Base-by-base conservation (phyloP, 2,797 vertebrate genomes). In the Streptopelia turtur region DNA sequence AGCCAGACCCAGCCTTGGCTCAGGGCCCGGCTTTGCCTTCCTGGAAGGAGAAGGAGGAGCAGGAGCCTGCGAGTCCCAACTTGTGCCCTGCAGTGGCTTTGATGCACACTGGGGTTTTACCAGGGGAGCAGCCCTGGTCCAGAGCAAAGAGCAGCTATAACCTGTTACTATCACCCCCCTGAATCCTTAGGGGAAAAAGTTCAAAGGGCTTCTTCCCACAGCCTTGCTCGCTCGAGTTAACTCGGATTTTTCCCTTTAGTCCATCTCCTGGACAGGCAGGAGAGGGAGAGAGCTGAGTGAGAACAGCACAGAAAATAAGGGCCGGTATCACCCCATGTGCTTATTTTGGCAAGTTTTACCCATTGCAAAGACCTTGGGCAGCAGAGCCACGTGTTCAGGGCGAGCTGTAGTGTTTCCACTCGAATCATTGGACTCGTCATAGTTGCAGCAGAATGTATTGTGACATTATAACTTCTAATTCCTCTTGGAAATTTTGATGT, bases 91-190 rank as follows among this genome's bases (percentile, higher is more conserved):
- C 41, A 33, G 3, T 4, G 3, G 9, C 2, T 15, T 30, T 12
- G 9, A 5, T 14, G 17, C 1, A 7, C 6, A 0, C 25, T 52
- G 20, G 11, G 39, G 27, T 56, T n/a, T n/a, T 28, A 22, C 43
- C n/a, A 7, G 10, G 86, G 20, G 8, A 53, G 80, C 14, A 4
- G 45, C 41, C 59, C 53, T 8, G 35, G 8, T 5, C 30, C 33
- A 8, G 37, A 37, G 30, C 13, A 1, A 37, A 5, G 55, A 33
- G 24, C 20, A 10, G 39, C 59, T 65, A 31, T 23, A 15, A 11
- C 52, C 53, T 6, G 1, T 33, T 22, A 2, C 18, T 33, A 11
- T 5, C 71, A 8, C 16, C 43, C 28, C 9, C 14, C 9, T 1
- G 17, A 31, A 28, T 4, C 41, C 30, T 16, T 3, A 7, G 35